Evolutionary conservation across 2,888 invertebrate species (phyloP), one percentile per base, ranked within the genome.

Genomic region (Drosophila affinis): DNA sequence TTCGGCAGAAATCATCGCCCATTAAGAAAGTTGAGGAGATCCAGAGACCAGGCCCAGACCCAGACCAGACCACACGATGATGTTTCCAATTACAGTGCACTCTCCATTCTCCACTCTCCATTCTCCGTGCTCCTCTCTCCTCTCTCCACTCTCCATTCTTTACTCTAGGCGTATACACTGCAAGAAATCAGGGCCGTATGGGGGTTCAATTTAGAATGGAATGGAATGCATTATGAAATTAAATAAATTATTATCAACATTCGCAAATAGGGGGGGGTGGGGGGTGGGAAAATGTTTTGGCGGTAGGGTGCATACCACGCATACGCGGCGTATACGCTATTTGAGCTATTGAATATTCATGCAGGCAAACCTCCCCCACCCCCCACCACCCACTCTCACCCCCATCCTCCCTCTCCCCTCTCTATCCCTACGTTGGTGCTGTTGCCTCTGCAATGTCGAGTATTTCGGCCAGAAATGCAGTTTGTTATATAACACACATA

Each of bases 401-500:
- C 58, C 32, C 18, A 10, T 32, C 52, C 17, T 9, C 2, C 14
- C 32, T 9, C 2, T 0, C 52, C 18, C 48, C 54, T 47, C 44
- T 3, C 29, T 5, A 24, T 5, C 29, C 3, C 34, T 5, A 5
- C 12, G 12, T 14, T 12, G 34, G 5, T 12, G 12, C 27, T 0
- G 14, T 49, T n/a, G 14, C 32, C 14, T 18, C 48, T 24, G 32
- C 47, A 69, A 59, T 55, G 27, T 48, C 58, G 70, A 75, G 78
- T 73, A 79, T 84, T 87, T 75, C 72, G 76, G 72, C 78, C 77
- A n/a, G 39, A 83, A 80, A 82, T 85, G 73, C 89, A 88, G 86
- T 86, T 86, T 86, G 89, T 86, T 86, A 88, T 86, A 86, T 88
- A 88, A 88, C 89, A 88, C 89, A 87, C 86, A 88, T 88, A 86